phyloP scores from a whole-genome alignment of 2,113 vertebrate species.

The Axis porcinus region DNA sequence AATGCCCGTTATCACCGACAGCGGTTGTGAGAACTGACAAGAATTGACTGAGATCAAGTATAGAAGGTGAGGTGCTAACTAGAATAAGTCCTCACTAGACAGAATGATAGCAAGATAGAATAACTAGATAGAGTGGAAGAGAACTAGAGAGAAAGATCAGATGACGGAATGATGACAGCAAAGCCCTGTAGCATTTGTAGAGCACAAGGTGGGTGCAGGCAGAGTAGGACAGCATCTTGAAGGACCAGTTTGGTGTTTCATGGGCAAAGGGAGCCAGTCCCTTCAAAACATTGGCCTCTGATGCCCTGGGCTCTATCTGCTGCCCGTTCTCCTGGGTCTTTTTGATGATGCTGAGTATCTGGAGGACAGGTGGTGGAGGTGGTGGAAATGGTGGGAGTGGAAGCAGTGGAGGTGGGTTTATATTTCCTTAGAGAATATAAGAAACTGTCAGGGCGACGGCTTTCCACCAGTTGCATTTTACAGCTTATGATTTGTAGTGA shows the following conservation, averaged over 20 bases:
- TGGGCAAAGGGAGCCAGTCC: too few species aligned
- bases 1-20: fast-evolving
- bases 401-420: not conserved
- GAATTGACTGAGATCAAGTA: not conserved
- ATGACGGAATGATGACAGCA: too few species aligned
- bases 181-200: too few species aligned
- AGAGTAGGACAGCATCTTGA: not conserved
- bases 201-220: fast-evolving
- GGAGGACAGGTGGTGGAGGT: not conserved
- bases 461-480: constrained; percentile 11
- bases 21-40: not conserved
- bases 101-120: not conserved
- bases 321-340: not conserved
- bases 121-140: not conserved
- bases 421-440: not conserved
- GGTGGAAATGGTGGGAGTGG: not conserved
- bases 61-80: not conserved
- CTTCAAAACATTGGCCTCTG: not conserved
- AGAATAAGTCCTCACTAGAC: not conserved
- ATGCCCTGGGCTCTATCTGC: not conserved
- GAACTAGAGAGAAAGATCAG: not conserved
- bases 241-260: not conserved
- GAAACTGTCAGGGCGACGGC: not conserved
- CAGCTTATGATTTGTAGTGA: not conserved
- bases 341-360: not conserved